A percentile compares a stretch with the other conserved stretches of the same genome.
Evolutionary conservation across 2,113 vertebrate genomes (phyloP).

Genomic region (Gallinago paraguaiae): DNA sequence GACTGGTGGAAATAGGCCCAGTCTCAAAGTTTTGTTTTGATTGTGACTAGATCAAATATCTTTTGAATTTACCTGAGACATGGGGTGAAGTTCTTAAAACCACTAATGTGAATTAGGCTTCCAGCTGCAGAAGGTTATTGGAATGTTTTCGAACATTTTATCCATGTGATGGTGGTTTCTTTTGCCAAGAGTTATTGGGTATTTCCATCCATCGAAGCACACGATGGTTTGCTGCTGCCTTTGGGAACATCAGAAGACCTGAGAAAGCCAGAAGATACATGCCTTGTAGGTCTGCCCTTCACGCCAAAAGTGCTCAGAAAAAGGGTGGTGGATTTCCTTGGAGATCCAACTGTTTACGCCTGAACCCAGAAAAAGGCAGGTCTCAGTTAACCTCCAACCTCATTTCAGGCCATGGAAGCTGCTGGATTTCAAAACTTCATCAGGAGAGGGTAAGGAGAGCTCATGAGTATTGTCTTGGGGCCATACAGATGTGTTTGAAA

Average conservation of each 20-base stretch:
- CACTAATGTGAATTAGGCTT: background rate
- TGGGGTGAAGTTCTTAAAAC: background rate
- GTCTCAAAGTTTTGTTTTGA: background rate
- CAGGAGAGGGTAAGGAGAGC: background rate
- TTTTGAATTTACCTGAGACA: background rate
- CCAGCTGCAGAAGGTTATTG: background rate
- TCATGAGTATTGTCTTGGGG: background rate
- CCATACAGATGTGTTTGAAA: background rate
- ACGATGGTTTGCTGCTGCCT: background rate
- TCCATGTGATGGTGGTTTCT: rapidly evolving
- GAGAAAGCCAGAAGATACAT: background rate
- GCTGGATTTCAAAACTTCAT: background rate
- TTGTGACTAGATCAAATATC: rapidly evolving
- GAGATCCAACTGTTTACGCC: background rate
- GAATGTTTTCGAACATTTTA: background rate
- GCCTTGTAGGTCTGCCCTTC: background rate
- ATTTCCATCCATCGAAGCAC: background rate
- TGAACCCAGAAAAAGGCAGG: background rate
- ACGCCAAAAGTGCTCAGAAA: background rate
- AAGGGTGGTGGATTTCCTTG: background rate
- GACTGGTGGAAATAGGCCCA: background rate
- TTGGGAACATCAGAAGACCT: background rate
- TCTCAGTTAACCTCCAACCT: background rate
- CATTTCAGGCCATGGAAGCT: background rate
- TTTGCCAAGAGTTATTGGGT: background rate